phyloP scores from a whole-genome alignment of 2,888 invertebrate genomes.

The Acrobasis consociella region DNA sequence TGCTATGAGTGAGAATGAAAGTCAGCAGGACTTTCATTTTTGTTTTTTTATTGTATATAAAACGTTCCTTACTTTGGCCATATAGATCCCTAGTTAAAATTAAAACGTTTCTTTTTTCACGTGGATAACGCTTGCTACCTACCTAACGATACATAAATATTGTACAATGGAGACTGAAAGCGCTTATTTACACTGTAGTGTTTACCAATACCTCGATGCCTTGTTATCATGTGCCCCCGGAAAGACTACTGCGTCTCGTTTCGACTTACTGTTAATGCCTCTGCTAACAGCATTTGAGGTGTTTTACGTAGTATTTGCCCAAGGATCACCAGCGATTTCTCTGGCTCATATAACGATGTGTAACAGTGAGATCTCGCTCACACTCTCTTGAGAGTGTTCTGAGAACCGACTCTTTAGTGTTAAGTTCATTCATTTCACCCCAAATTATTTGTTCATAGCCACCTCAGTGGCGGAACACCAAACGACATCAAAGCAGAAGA shows the following conservation, averaged over 20 bases:
- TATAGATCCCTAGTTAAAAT: too few relatives aligned
- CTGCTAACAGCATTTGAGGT: slow-evolving; percentile 68
- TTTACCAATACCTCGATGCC: slow-evolving; percentile 12
- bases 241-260: slow-evolving; percentile 27
- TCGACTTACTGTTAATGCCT: slow-evolving; percentile 56
- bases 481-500: slow-evolving; percentile 45
- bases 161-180: too few relatives aligned
- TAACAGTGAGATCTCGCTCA: slow-evolving; percentile 41
- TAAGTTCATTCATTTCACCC: slow-evolving; percentile 62
- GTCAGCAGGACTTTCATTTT: too few relatives aligned
- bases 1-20: too few relatives aligned
- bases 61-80: too few relatives aligned
- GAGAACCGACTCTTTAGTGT: slow-evolving; percentile 56
- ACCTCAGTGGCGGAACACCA: slow-evolving; percentile 72
- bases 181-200: neutral
- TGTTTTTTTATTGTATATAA: too few relatives aligned
- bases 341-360: slow-evolving; percentile 61
- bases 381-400: slow-evolving; percentile 73
- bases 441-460: slow-evolving; percentile 69
- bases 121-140: too few relatives aligned
- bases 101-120: too few relatives aligned
- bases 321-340: slow-evolving; percentile 64
- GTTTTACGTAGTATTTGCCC: slow-evolving; percentile 70
- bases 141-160: too few relatives aligned
- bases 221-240: slow-evolving; percentile 19